Evolutionary conservation across 2,888 invertebrate genomes (phyloP).

Genomic region (Polydrusus pterygomalis): DNA sequence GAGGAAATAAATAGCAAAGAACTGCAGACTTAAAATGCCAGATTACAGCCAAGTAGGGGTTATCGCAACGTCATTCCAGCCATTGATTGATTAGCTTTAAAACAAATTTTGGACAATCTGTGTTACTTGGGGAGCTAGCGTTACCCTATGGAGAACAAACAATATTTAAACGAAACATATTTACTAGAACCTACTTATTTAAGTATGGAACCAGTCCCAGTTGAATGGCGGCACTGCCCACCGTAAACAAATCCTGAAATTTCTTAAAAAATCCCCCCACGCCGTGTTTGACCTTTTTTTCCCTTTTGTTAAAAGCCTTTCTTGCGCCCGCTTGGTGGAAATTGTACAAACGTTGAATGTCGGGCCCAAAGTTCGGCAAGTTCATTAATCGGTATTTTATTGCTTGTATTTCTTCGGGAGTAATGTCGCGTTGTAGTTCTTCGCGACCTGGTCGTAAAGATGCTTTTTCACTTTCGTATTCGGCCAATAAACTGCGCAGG

Average conservation of each 20-base stretch:
- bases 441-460: constrained; percentile 51
- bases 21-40: too few species aligned
- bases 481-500: constrained; percentile 57
- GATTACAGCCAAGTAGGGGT: too few species aligned
- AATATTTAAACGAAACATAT: too few species aligned
- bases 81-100: too few species aligned
- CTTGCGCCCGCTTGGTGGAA: background rate
- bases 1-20: too few species aligned
- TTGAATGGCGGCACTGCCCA: background rate
- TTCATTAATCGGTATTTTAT: constrained; percentile 59
- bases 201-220: background rate
- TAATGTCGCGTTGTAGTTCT: background rate
- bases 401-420: constrained; percentile 59
- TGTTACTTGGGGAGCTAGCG: too few species aligned
- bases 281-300: background rate
- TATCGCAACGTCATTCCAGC: too few species aligned
- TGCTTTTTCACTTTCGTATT: constrained; percentile 61
- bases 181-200: too few species aligned
- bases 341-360: constrained; percentile 58
- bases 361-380: constrained; percentile 62
- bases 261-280: background rate
- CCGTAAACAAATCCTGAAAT: background rate
- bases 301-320: constrained; percentile 1
- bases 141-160: too few species aligned
- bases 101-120: too few species aligned